Percentiles rank a stretch among this genome's conserved stretches.
phyloP scores from a whole-genome alignment of 2,888 invertebrate genomes.

The Ornithoptera priamus region DNA sequence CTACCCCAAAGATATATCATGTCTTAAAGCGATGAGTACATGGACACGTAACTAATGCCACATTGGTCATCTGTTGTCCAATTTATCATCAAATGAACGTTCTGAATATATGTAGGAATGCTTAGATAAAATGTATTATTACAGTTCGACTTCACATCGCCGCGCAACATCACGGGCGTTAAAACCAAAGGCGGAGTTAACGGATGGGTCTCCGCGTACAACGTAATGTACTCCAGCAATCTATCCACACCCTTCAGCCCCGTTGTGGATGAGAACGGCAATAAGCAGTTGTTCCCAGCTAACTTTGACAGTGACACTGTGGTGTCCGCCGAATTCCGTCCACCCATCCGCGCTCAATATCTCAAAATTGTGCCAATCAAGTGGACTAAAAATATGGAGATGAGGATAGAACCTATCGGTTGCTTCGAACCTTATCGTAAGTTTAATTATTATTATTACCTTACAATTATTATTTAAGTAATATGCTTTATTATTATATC shows the following conservation, averaged over 20 bases:
- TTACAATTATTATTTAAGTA: too few species aligned
- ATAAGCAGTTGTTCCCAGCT: slow-evolving; percentile 82
- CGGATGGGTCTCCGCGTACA: slow-evolving; percentile 88
- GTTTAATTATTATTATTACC: slow-evolving; percentile 35
- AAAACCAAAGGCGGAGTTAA: slow-evolving; percentile 85
- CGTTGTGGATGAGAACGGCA: slow-evolving; percentile 70
- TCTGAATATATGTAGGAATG: too few species aligned
- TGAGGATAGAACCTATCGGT: slow-evolving; percentile 88
- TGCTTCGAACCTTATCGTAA: slow-evolving; percentile 86
- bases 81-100: too few species aligned
- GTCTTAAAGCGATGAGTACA: too few species aligned
- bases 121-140: not conserved
- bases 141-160: slow-evolving; percentile 88
- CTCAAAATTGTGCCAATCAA: slow-evolving; percentile 85
- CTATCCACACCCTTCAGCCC: slow-evolving; percentile 85
- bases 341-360: slow-evolving; percentile 86
- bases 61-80: too few species aligned
- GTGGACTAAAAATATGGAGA: slow-evolving; percentile 86
- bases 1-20: too few species aligned
- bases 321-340: slow-evolving; percentile 83
- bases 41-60: too few species aligned
- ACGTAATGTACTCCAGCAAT: slow-evolving; percentile 86
- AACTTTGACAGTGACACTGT: slow-evolving; percentile 84
- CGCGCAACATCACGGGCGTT: slow-evolving; percentile 88
- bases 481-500: too few species aligned